Evolutionary conservation across 2,888 invertebrate species (phyloP).

Genomic region (Agrochola lota): DNA sequence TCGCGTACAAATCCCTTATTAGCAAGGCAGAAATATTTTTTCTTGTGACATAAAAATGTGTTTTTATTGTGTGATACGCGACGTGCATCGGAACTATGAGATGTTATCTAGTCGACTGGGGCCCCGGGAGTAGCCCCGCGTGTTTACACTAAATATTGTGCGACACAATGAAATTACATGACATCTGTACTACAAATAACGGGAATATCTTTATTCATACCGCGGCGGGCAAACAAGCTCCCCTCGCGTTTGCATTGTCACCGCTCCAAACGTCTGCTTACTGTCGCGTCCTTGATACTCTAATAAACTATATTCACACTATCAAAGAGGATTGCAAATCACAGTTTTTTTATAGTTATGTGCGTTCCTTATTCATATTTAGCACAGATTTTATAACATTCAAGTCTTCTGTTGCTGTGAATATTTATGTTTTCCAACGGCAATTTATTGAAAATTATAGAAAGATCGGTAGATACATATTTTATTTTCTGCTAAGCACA

Average conservation of each 20-base stretch:
- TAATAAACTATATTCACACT: slow-evolving; percentile 68
- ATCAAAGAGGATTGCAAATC: slow-evolving; percentile 37
- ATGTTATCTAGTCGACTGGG: slow-evolving; percentile 84
- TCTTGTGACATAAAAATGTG: slow-evolving; percentile 81
- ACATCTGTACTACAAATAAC: slow-evolving; percentile 91
- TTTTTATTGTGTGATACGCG: slow-evolving; percentile 82
- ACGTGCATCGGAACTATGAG: slow-evolving; percentile 83
- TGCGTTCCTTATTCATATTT: not conserved
- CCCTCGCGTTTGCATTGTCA: slow-evolving; percentile 85
- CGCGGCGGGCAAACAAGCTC: slow-evolving; percentile 85
- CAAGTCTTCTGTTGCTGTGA: not conserved
- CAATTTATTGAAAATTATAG: slow-evolving; percentile 6
- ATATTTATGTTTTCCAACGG: not conserved
- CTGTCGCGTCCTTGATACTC: slow-evolving; percentile 77
- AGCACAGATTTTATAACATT: not conserved
- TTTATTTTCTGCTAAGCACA: not conserved
- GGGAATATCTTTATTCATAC: slow-evolving; percentile 91
- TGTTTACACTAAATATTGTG: slow-evolving; percentile 90
- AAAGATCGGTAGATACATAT: not conserved
- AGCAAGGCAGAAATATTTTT: slow-evolving; percentile 77
- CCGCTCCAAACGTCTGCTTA: slow-evolving; percentile 84
- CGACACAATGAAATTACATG: slow-evolving; percentile 90
- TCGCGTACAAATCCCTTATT: slow-evolving; percentile 84
- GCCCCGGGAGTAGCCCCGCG: slow-evolving; percentile 81
- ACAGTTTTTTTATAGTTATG: slow-evolving; percentile 9